Evolutionary conservation across 2,888 invertebrate genomes (phyloP).

Genomic region (Lasius fuliginosus): DNA sequence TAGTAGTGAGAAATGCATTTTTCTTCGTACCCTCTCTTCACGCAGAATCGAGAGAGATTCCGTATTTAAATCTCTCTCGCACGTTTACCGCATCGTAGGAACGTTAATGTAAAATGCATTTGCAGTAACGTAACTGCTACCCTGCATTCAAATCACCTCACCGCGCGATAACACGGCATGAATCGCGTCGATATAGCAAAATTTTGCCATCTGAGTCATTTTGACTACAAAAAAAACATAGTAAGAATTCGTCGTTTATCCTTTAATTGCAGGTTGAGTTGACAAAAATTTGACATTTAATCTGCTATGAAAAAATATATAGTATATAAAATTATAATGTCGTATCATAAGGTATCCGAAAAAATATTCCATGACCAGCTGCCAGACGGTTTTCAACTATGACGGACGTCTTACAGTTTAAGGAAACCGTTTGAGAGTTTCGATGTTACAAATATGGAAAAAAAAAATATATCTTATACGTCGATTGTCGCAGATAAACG

Average conservation of each 20-base stretch:
- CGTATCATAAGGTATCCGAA: not conserved
- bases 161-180: not conserved
- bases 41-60: not conserved
- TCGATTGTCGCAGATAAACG: not conserved
- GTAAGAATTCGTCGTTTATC: not conserved
- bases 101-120: not conserved
- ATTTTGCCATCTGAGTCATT: not conserved
- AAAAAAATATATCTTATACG: not conserved
- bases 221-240: not conserved
- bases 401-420: not conserved
- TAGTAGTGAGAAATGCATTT: not conserved
- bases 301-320: not conserved
- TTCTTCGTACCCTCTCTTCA: not conserved
- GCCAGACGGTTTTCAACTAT: not conserved
- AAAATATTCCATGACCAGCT: not conserved
- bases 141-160: constrained; percentile 40
- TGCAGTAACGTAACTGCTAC: not conserved
- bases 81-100: not conserved
- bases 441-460: not conserved
- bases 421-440: not conserved
- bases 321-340: not conserved
- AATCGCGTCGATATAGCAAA: not conserved
- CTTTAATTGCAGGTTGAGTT: not conserved
- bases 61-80: constrained; percentile 10
- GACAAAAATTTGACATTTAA: not conserved